Percentiles rank a stretch among this genome's conserved stretches.
These are phyloP conservation scores for Stomatorhinus ivindoensis DNA, from an alignment of 2,113 vertebrate species.

Conservation along the genomic window DNA sequence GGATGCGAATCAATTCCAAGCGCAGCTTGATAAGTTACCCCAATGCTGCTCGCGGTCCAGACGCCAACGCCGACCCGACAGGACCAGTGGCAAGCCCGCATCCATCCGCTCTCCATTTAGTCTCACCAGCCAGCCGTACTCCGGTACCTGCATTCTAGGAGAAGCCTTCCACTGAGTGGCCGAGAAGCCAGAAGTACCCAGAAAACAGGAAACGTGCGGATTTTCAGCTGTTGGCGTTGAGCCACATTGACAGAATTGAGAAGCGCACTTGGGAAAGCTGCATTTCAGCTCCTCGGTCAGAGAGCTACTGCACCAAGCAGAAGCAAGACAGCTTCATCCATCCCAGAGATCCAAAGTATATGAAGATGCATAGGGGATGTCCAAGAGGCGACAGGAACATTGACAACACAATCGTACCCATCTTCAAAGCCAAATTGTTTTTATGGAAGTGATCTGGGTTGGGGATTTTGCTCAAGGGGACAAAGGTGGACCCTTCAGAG, in stretches of 20 bases:
- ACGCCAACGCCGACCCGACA: constrained; percentile 19
- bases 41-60: constrained; percentile 13
- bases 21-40: constrained; percentile 17
- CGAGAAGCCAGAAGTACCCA: background rate
- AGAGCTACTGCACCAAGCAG: background rate
- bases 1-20: constrained; percentile 31
- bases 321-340: background rate
- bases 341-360: background rate
- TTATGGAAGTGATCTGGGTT: background rate
- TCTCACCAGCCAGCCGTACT: background rate
- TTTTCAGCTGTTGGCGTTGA: background rate
- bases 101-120: background rate
- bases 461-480: background rate
- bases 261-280: background rate
- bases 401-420: background rate
- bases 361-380: background rate
- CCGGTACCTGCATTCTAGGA: background rate
- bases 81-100: background rate
- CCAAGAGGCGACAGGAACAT: background rate
- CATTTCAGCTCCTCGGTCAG: background rate
- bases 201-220: background rate
- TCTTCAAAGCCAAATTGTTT: background rate
- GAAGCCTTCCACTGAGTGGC: background rate
- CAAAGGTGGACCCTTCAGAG: background rate
- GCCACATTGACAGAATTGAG: background rate